Base-by-base conservation (phyloP, 2,888 invertebrate genomes). In the Sesamia inferens region DNA sequence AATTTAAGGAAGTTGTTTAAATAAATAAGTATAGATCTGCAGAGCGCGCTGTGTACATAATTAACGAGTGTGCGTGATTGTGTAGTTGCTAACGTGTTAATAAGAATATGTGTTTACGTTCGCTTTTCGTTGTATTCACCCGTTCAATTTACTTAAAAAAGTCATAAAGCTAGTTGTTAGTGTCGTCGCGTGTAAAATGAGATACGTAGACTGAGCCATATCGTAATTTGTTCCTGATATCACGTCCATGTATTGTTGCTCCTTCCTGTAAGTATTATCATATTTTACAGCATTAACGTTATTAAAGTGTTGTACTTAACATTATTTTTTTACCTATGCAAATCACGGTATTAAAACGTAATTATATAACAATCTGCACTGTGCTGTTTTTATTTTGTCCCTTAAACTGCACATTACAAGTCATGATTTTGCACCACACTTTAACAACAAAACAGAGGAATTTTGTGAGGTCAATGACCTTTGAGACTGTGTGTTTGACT, bases 241-340 rank as follows among this genome's bases (percentile, higher is more conserved):
- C 89, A 93, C 94, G 93, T 95, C 96, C 94, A 96, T 96, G 96
- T 96, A 96, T 95, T 96, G 96, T 96, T 96, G 96, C 90, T 96
- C 96, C 81, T 95, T 96, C 88, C 95, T 96, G 96, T 96, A 89
- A 96, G 96, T 96, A 90, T 78, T 65, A 31, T 90, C 85, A 81
- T 82, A 66, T 66, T 76, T 55, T 68, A 62, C 55, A 74, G n/a
- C 48, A 59, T 16, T 44, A 47, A 2, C 24, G 24, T 57, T 66
- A 64, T 44, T 61, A 51, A 1, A 57, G 54, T 57, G 39, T 31
- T 48, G 5, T 13, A 31, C 31, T 31, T 31, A 62, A 16, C 14
- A 44, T 31, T 63, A 44, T 55, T 22, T 68, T 59, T 58, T 22
- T 44, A 13, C 13, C 4, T 42, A 24, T 74, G 55, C 39, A 61